Conservation (phyloP, 2,113 vertebrate genomes). For the Urocynchramus pylzowi region DNA sequence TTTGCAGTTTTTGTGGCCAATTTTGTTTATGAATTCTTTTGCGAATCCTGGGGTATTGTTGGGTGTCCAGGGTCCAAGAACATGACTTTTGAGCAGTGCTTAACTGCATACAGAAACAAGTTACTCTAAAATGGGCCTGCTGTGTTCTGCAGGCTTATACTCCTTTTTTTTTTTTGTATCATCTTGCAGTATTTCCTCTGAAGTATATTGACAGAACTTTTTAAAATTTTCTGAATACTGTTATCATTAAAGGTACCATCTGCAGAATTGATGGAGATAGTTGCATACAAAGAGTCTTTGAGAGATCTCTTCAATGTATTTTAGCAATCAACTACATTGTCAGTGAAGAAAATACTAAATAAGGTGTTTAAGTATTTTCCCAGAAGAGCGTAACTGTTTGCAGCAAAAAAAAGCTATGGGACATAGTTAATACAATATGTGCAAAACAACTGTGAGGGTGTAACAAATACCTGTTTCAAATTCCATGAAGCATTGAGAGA, state of each 20-base stretch:
- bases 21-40: background rate
- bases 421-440: fast-evolving
- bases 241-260: background rate
- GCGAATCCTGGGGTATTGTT: background rate
- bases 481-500: background rate
- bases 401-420: background rate
- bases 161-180: background rate
- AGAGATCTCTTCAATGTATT: background rate
- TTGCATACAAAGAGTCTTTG: background rate
- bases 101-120: background rate
- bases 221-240: background rate
- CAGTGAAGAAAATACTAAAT: background rate
- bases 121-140: background rate
- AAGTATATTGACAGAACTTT: background rate
- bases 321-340: background rate
- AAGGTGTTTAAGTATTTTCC: background rate
- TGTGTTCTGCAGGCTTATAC: background rate
- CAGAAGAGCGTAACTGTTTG: background rate
- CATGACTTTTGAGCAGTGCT: background rate
- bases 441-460: background rate
- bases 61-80: background rate
- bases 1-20: background rate
- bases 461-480: background rate
- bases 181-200: background rate
- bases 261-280: background rate